Conservation (phyloP, 2,888 invertebrate genomes). For the Protonemura montana region DNA sequence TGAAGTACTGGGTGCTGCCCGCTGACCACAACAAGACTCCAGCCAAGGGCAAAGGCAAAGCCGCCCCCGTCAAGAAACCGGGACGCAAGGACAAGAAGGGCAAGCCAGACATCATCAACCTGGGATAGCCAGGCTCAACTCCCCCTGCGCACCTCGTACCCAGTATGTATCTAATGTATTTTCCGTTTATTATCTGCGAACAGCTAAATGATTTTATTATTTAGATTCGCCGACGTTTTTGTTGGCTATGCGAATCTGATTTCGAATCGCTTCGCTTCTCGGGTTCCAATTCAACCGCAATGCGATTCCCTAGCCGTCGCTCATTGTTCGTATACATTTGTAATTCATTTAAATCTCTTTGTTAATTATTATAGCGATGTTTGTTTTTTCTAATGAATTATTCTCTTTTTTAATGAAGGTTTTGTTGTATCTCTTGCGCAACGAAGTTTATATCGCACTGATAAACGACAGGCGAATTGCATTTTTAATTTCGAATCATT, state of each 20-base stretch:
- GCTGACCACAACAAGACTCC: background rate
- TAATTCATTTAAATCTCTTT: conserved; percentile 35
- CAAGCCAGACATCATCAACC: background rate
- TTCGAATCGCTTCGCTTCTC: background rate
- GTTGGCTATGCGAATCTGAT: background rate
- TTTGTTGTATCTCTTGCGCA: conserved; percentile 29
- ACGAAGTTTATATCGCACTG: conserved; percentile 8
- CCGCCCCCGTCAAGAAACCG: background rate
- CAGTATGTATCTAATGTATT: too few relatives aligned
- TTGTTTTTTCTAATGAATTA: conserved; percentile 22
- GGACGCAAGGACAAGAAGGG: background rate
- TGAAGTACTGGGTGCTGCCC: background rate
- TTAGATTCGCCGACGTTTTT: background rate
- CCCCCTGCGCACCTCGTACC: too few relatives aligned
- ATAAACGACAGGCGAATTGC: conserved; percentile 20
- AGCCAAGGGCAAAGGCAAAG: background rate
- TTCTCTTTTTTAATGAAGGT: conserved; percentile 27
- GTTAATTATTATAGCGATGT: conserved; percentile 24
- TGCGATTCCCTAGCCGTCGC: conserved; percentile 12
- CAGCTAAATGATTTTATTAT: background rate
- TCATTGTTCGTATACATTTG: conserved; percentile 31
- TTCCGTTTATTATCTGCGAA: too few relatives aligned
- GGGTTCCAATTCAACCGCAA: background rate
- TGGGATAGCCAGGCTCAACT: background rate
- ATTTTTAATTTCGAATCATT: conserved; percentile 15